Conservation (phyloP, 2,888 invertebrate species). For the Tachystola acroxantha region DNA sequence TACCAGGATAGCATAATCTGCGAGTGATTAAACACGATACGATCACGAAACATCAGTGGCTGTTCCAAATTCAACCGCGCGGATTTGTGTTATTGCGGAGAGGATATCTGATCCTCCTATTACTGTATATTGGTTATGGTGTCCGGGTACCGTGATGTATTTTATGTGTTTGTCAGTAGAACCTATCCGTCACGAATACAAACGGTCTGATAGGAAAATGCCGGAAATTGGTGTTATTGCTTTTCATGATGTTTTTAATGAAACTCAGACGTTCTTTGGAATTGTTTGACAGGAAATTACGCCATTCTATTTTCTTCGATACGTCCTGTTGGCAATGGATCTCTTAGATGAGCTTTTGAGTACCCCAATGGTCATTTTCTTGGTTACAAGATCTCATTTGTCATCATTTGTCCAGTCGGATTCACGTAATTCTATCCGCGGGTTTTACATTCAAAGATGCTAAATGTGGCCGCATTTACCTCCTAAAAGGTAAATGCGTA, state of each 20-base stretch:
- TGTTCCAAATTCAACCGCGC: conserved; percentile 13
- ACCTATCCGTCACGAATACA: background rate
- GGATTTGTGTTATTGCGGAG: conserved; percentile 17
- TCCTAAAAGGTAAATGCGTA: too few relatives aligned
- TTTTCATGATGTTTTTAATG: background rate
- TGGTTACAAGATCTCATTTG: too few relatives aligned
- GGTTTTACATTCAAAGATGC: too few relatives aligned
- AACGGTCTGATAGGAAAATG: background rate
- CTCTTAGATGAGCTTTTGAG: too few relatives aligned
- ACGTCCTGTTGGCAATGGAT: too few relatives aligned
- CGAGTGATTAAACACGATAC: conserved; percentile 25
- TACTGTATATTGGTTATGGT: conserved; percentile 32
- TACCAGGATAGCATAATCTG: conserved; percentile 38
- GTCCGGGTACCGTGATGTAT: conserved; percentile 27
- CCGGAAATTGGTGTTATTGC: background rate
- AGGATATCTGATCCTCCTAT: conserved; percentile 13
- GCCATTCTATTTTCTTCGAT: background rate
- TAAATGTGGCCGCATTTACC: too few relatives aligned
- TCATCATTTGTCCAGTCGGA: too few relatives aligned
- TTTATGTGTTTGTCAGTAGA: conserved; percentile 1
- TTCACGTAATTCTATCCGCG: too few relatives aligned
- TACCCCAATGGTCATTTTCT: too few relatives aligned
- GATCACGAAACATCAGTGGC: conserved; percentile 34
- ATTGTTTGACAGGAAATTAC: background rate
- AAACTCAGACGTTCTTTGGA: too few relatives aligned